These are phyloP conservation scores for Anthopleura xanthogrammica DNA, from an alignment of 92 coral and sea anemone genomes.

Conservation along the genomic window DNA sequence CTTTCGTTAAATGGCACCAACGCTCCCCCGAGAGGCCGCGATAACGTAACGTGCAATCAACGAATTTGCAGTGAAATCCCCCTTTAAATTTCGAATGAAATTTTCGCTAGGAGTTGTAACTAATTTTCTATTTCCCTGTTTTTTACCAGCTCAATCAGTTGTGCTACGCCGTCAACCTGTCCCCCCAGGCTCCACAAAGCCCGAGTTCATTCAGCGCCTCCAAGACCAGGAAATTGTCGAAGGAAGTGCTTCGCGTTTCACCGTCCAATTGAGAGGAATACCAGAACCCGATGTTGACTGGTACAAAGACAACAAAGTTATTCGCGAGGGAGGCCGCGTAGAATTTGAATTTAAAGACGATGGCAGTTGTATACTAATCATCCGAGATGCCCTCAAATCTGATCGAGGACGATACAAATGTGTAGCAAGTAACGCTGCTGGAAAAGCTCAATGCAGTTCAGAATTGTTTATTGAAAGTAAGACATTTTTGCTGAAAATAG, in stretches of 20 bases:
- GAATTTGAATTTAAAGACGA: slow-evolving; percentile 77
- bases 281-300: slow-evolving; percentile 98
- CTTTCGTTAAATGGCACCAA: too few relatives aligned
- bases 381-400: slow-evolving; percentile 72
- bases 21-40: too few relatives aligned
- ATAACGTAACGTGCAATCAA: too few relatives aligned
- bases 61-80: too few relatives aligned
- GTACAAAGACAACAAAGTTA: slow-evolving; percentile 93
- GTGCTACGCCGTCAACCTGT: slow-evolving; percentile 75
- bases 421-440: slow-evolving; percentile 94
- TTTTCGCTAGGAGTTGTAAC: too few relatives aligned
- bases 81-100: too few relatives aligned
- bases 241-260: slow-evolving; percentile 94
- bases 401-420: slow-evolving; percentile 98
- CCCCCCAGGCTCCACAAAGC: slow-evolving; percentile 74
- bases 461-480: slow-evolving; percentile 94
- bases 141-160: slow-evolving; percentile 65
- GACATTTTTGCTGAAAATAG: slow-evolving; percentile 13
- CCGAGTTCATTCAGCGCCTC: slow-evolving; percentile 86
- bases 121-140: not conserved
- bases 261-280: slow-evolving; percentile 82
- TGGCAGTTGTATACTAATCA: slow-evolving; percentile 81
- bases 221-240: slow-evolving; percentile 97
- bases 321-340: slow-evolving; percentile 86
- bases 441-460: slow-evolving; percentile 93